phyloP scores from a whole-genome alignment of 2,113 vertebrate genomes.

The Gasterosteus nipponicus region DNA sequence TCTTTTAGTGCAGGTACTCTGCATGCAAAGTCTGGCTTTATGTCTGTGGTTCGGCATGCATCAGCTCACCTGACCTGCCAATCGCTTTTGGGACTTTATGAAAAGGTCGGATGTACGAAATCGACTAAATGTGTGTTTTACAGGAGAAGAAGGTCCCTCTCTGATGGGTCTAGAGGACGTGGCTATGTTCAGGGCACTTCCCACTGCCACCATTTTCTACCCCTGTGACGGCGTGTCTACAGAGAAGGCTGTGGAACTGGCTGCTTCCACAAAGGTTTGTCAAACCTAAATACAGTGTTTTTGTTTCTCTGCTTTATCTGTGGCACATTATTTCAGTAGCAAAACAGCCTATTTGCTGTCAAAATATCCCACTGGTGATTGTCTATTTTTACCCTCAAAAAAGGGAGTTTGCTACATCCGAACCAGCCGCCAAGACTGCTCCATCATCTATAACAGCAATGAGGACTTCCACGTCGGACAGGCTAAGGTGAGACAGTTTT shows the following conservation, averaged over 20 bases:
- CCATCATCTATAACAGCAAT: constrained; percentile 91
- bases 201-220: constrained; percentile 91
- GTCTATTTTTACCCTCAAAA: constrained; percentile 11
- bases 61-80: constrained; percentile 35
- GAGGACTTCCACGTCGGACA: constrained; percentile 95
- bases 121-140: constrained; percentile 26
- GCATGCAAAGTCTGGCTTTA: constrained; percentile 69
- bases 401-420: constrained; percentile 96
- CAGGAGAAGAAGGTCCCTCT: constrained; percentile 94
- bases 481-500: constrained; percentile 82
- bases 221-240: constrained; percentile 92
- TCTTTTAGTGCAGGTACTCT: constrained; percentile 81
- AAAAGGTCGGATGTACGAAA: not conserved
- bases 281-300: not conserved
- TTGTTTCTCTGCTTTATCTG: not conserved
- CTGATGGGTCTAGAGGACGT: constrained; percentile 95
- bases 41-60: constrained; percentile 55
- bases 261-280: constrained; percentile 90
- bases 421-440: constrained; percentile 91
- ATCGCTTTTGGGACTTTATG: constrained; percentile 9
- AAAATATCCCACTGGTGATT: not conserved
- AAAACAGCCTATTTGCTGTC: not conserved
- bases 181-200: constrained; percentile 90
- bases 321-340: not conserved
- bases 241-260: constrained; percentile 94